phyloP scores from a whole-genome alignment of 2,113 vertebrate genomes.

The Hemibagrus wyckioides region DNA sequence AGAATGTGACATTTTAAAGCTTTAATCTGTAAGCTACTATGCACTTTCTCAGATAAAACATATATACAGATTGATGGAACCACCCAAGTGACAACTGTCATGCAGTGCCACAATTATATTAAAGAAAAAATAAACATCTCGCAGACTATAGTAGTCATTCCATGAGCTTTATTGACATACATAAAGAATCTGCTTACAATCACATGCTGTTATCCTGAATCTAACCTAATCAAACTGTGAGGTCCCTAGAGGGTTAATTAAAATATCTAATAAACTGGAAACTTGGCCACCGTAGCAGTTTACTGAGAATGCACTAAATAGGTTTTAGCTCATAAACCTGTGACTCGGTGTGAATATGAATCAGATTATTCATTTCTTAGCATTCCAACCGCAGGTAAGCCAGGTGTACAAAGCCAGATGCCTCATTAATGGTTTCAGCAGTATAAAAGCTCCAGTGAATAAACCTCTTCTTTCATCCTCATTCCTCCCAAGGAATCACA shows the following conservation, averaged over 20 bases:
- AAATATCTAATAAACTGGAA: neutral
- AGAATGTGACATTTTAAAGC: neutral
- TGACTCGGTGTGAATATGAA: neutral
- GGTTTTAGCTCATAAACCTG: neutral
- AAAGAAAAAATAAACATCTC: neutral
- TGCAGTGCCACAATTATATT: neutral
- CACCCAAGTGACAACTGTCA: neutral
- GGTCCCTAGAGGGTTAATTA: neutral
- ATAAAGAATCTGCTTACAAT: neutral
- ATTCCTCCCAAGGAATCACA: slow-evolving; percentile 22
- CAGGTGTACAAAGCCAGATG: slow-evolving; percentile 36
- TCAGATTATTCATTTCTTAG: slow-evolving; percentile 2
- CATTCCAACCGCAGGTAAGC: slow-evolving; percentile 39
- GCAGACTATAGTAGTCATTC: neutral
- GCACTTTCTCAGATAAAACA: neutral
- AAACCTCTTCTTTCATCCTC: slow-evolving; percentile 20
- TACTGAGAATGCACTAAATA: neutral
- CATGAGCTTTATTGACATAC: no score
- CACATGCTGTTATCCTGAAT: neutral
- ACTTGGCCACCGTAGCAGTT: neutral
- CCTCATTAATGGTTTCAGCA: slow-evolving; percentile 21
- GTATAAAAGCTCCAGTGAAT: slow-evolving; percentile 18
- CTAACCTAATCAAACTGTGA: neutral
- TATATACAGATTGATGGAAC: neutral
- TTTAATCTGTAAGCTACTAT: neutral